These are phyloP conservation scores for Rhinolophus ferrumequinum DNA, from an alignment of 2,113 vertebrate genomes.

Conservation along the genomic window DNA sequence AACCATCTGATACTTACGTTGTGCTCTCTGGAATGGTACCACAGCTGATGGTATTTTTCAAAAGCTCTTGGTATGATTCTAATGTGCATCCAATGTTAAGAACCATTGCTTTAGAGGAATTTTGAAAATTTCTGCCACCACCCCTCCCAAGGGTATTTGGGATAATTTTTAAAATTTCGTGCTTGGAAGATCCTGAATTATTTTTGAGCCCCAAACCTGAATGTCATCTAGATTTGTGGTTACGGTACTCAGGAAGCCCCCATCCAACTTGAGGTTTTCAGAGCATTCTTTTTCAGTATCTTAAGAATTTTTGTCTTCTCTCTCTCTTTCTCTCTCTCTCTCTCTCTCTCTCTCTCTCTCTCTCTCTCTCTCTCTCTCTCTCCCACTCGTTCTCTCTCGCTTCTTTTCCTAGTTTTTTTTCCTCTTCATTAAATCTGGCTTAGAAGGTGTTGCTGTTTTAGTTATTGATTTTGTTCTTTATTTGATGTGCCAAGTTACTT, in stretches of 20 bases:
- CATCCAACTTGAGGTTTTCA: background rate
- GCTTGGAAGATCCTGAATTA: background rate
- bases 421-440: background rate
- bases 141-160: background rate
- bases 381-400: too few relatives aligned
- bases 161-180: background rate
- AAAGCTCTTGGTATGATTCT: background rate
- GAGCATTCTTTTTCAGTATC: background rate
- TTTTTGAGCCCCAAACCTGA: background rate
- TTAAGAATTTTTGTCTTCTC: background rate
- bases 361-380: background rate
- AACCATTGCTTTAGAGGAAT: background rate
- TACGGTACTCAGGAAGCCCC: background rate
- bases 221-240: background rate
- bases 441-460: background rate
- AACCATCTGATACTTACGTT: background rate
- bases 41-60: background rate
- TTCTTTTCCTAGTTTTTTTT: background rate
- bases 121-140: background rate
- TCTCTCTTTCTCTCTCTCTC: background rate
- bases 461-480: background rate
- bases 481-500: background rate
- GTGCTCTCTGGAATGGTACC: background rate
- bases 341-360: too few relatives aligned
- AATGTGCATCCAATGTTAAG: background rate